These are phyloP conservation scores for Cyprinodon variegatus DNA, from an alignment of 2,113 vertebrate genomes.

Conservation along the genomic window DNA sequence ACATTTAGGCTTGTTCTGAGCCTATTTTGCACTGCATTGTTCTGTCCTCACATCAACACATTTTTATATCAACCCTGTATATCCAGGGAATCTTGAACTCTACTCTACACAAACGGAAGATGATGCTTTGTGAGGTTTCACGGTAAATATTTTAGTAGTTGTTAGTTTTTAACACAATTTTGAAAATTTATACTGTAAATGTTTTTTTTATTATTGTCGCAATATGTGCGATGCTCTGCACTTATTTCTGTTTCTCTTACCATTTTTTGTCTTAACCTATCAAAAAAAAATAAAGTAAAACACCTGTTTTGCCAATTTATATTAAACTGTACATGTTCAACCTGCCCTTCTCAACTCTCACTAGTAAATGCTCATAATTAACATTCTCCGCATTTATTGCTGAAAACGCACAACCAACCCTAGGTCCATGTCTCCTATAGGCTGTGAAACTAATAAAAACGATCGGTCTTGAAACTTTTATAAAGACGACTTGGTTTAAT, in stretches of 20 bases:
- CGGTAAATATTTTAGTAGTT: neutral
- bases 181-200: neutral
- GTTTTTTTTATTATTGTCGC: neutral
- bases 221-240: neutral
- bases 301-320: neutral
- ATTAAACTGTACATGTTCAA: neutral
- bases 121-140: constrained; percentile 7
- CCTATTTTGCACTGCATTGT: constrained; percentile 53
- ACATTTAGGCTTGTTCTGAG: constrained; percentile 53
- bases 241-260: neutral
- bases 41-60: constrained; percentile 12
- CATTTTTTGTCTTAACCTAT: neutral
- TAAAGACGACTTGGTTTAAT: too few relatives aligned
- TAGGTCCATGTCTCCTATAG: neutral
- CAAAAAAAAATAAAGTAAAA: neutral
- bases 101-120: constrained; percentile 26
- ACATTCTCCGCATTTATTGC: neutral
- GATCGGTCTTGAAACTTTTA: too few relatives aligned
- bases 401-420: neutral
- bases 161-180: neutral
- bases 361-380: neutral
- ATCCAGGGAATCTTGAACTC: constrained; percentile 44
- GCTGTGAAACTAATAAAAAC: neutral
- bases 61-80: constrained; percentile 18
- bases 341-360: neutral